Base-by-base conservation (phyloP, 2,888 invertebrate genomes). In the Proisotoma minuta region DNA sequence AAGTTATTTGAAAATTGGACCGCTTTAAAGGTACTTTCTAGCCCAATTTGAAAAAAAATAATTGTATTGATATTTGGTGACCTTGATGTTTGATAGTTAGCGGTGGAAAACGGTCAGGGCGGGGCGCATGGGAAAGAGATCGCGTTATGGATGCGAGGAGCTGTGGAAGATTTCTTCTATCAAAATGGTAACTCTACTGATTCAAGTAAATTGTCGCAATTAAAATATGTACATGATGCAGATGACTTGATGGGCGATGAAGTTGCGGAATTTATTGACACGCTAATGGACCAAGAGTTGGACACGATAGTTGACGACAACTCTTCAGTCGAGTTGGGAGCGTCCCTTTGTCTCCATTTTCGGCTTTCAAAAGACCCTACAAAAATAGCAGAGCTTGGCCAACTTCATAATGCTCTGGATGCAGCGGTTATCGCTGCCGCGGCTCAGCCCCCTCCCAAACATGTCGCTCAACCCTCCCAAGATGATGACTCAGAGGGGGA, bases 61-160 rank as follows among this genome's bases (percentile, higher is more conserved):
- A 24, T 10, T 24, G 22, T 50, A 50, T 50, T 50, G n/a, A 51
- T 3, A 4, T 20, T 47, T 18, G 15, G 49, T 58, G 22, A 50
- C 3, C n/a, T 51, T 15, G 5, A 8, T 29, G 4, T 58, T 4
- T 26, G 4, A 10, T 22, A 68, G 68, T 10, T 68, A 29, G 68
- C 68, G 2, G 50, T 68, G 2, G 60, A 68, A 49, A 63, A 65
- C 59, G 68, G 68, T 50, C 65, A 68, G 59, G 68, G 65, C 2
- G 63, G 63, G 3, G 23, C 18, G 3, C 53, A 56, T 12, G 68
- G 65, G 2, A 63, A 65, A 47, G 63, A 63, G 3, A 68, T 65
- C 22, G 61, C 61, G 2, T 15, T 39, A 15, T 68, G 68, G 68
- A 68, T 68, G 68, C 40, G 62, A 4, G 59, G 57, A 43, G 63